Percentiles rank a stretch among this genome's conserved stretches.
These are phyloP conservation scores for Catharus fuscescens DNA, from an alignment of 2,113 vertebrate species.

Conservation along the genomic window DNA sequence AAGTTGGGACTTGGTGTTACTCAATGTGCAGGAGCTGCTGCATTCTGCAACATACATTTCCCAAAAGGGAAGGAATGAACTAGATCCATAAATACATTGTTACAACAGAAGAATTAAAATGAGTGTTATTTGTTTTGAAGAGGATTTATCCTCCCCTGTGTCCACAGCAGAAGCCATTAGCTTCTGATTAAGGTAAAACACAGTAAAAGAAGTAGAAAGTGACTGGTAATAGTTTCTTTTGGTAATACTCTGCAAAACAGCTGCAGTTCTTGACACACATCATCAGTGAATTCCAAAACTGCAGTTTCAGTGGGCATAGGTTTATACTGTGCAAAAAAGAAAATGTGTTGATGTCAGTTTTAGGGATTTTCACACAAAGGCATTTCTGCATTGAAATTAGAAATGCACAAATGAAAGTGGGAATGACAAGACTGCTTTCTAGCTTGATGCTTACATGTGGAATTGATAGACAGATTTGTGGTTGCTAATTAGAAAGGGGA, in stretches of 20 bases:
- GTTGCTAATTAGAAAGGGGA: constrained; percentile 32
- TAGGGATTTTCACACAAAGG: neutral
- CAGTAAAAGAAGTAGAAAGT: neutral
- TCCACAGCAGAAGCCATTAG: neutral
- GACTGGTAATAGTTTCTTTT: neutral
- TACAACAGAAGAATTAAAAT: neutral
- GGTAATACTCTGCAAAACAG: neutral
- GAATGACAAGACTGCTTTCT: neutral
- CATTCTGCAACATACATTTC: accelerated
- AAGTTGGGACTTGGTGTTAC: neutral
- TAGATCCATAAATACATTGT: neutral
- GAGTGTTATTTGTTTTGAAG: neutral
- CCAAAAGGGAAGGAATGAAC: neutral
- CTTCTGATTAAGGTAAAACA: constrained; percentile 18
- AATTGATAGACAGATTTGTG: neutral
- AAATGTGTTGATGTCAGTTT: neutral
- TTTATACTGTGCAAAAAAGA: constrained; percentile 2
- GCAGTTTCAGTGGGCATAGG: neutral
- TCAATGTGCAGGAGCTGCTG: accelerated
- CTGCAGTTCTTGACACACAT: neutral
- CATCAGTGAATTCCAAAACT: neutral
- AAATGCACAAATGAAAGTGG: neutral
- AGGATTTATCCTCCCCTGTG: neutral
- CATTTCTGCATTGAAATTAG: neutral
- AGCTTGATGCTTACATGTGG: neutral